phyloP scores from a whole-genome alignment of 1,140 invertebrate species.

The Drosophila neocordata region DNA sequence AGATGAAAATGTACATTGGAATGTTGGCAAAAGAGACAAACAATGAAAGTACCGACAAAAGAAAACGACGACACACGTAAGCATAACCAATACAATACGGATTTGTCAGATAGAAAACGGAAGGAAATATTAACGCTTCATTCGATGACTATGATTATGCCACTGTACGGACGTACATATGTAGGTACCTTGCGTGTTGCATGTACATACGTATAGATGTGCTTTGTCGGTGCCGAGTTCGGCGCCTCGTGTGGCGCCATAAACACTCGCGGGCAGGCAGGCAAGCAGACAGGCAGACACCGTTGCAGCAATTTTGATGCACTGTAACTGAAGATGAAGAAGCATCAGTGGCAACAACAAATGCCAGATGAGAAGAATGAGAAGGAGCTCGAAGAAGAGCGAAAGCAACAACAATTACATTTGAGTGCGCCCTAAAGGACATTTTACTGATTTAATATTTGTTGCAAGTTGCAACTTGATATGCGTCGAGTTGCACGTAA shows the following conservation, averaged over 20 bases:
- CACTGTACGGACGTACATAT: too few species aligned
- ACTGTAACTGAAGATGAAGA: conserved; percentile 64
- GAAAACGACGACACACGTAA: neutral
- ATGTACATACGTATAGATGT: too few species aligned
- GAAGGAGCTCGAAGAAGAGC: neutral
- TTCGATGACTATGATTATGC: conserved; percentile 1
- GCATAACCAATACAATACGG: too few species aligned
- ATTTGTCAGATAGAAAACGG: neutral
- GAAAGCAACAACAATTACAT: conserved; percentile 71
- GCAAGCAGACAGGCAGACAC: conserved; percentile 21
- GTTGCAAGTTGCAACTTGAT: conserved; percentile 79
- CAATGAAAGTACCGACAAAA: neutral
- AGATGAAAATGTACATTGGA: neutral
- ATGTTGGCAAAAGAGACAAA: neutral
- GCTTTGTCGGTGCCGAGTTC: neutral
- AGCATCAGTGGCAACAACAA: conserved; percentile 28
- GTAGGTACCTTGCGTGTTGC: too few species aligned
- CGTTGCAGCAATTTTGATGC: conserved; percentile 65
- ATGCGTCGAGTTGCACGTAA: conserved; percentile 69
- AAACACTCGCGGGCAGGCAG: conserved; percentile 69
- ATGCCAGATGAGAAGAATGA: neutral
- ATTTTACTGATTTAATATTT: conserved; percentile 81
- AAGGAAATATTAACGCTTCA: neutral
- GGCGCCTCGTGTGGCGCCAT: conserved; percentile 42
- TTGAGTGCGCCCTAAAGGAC: conserved; percentile 77